phyloP scores from a whole-genome alignment of 53 echinoderm and acorn worm species.

The Mesocentrotus franciscanus region DNA sequence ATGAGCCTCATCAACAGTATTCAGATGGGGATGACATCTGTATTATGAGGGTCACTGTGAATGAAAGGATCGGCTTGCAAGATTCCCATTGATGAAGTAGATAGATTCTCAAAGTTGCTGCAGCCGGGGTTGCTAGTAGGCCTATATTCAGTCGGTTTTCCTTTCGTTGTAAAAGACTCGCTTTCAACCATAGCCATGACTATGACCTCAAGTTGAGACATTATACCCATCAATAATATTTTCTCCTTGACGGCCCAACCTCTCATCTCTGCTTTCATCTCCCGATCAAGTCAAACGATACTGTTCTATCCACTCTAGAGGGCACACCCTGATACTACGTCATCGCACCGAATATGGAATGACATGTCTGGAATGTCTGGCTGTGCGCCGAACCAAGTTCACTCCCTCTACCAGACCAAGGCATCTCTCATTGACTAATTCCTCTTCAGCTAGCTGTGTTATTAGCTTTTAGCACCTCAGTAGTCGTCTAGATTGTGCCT shows the following conservation, averaged over 20 bases:
- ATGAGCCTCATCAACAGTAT: neutral
- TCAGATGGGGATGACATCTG: constrained; percentile 1
- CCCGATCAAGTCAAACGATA: constrained; percentile 46
- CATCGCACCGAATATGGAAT: constrained; percentile 67
- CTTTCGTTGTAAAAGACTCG: neutral
- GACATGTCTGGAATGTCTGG: constrained; percentile 70
- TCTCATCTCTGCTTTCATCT: neutral
- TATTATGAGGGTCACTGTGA: neutral
- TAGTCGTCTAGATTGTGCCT: constrained; percentile 4
- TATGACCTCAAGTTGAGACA: neutral
- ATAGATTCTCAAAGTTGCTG: neutral
- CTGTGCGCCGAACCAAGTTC: constrained; percentile 52
- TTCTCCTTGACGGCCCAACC: neutral
- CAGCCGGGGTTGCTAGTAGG: neutral
- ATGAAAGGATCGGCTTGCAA: neutral
- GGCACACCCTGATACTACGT: constrained; percentile 69
- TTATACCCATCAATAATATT: neutral
- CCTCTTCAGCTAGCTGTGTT: neutral
- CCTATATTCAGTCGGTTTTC: no score
- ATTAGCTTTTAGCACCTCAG: constrained; percentile 1
- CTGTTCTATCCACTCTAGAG: constrained; percentile 18
- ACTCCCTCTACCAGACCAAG: constrained; percentile 44
- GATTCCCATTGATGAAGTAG: neutral
- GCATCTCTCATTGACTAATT: neutral
- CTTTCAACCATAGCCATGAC: neutral